phyloP scores from a whole-genome alignment of 2,113 vertebrate species.

The Petroica traversi region DNA sequence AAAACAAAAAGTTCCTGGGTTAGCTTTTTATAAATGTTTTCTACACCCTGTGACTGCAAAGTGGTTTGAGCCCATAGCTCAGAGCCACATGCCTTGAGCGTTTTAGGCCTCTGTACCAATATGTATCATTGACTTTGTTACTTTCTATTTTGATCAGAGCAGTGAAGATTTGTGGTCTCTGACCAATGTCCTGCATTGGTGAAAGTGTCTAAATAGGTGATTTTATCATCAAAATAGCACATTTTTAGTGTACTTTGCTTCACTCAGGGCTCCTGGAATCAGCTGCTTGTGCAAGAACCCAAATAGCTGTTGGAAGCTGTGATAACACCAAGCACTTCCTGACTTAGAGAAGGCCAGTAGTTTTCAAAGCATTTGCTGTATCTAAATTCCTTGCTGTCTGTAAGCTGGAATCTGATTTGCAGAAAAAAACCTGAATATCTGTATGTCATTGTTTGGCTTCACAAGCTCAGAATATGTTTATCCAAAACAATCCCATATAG shows the following conservation, averaged over 20 bases:
- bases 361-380: neutral
- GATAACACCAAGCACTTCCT: neutral
- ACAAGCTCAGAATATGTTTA: neutral
- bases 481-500: rapidly evolving
- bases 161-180: neutral
- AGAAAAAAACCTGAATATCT: neutral
- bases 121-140: neutral
- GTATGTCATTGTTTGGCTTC: neutral
- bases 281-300: neutral
- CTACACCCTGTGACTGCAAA: neutral
- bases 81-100: neutral
- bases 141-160: neutral
- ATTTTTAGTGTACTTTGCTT: neutral
- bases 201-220: neutral
- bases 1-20: conserved; percentile 32
- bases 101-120: neutral
- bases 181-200: neutral
- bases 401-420: neutral
- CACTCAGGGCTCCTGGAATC: neutral
- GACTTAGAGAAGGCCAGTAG: neutral
- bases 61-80: neutral
- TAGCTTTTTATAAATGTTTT: conserved; percentile 12
- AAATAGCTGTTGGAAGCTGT: neutral
- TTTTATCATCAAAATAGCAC: neutral
- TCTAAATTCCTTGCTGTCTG: neutral